Evolutionary conservation across 64 coral and sea anemone species (phyloP).

Genomic region (Astreopora myriophthalma): DNA sequence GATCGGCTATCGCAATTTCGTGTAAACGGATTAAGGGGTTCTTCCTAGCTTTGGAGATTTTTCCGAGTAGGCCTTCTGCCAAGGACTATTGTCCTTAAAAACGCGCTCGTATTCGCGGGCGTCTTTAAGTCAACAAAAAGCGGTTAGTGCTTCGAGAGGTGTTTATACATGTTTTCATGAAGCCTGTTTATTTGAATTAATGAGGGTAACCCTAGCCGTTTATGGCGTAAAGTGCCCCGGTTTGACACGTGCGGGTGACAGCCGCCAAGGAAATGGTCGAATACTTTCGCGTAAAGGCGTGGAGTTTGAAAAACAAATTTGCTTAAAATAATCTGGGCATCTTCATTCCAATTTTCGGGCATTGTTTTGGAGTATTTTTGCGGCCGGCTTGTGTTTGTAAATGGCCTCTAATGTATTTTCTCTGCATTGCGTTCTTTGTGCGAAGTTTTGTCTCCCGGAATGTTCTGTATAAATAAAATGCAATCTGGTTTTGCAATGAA

Average conservation of each 20-base stretch:
- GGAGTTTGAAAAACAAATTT: constrained; percentile 35
- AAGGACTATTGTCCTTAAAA: constrained; percentile 1
- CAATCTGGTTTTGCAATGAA: constrained; percentile 39
- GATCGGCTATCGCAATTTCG: constrained; percentile 54
- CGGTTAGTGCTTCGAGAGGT: constrained; percentile 47
- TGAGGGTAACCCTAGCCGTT: constrained; percentile 62
- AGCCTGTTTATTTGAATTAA: constrained; percentile 87
- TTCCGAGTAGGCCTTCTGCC: constrained; percentile 27
- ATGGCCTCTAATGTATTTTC: neutral
- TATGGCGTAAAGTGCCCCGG: neutral
- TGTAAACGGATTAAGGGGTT: constrained; percentile 74
- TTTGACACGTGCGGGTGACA: constrained; percentile 48
- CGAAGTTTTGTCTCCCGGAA: neutral
- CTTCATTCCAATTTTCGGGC: constrained; percentile 17
- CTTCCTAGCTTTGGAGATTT: constrained; percentile 54
- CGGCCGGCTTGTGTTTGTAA: neutral
- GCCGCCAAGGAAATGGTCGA: constrained; percentile 67
- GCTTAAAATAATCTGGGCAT: constrained; percentile 31
- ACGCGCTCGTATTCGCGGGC: constrained; percentile 19
- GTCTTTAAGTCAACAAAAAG: constrained; percentile 53
- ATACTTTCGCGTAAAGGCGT: constrained; percentile 20
- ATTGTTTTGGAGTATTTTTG: constrained; percentile 25
- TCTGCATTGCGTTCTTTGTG: neutral
- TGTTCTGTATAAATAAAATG: constrained; percentile 1
- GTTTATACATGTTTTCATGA: constrained; percentile 76